A percentile compares a stretch with the other conserved stretches of the same genome.
Conservation (phyloP, 2,888 invertebrate species). For the Cloeon dipterum region DNA sequence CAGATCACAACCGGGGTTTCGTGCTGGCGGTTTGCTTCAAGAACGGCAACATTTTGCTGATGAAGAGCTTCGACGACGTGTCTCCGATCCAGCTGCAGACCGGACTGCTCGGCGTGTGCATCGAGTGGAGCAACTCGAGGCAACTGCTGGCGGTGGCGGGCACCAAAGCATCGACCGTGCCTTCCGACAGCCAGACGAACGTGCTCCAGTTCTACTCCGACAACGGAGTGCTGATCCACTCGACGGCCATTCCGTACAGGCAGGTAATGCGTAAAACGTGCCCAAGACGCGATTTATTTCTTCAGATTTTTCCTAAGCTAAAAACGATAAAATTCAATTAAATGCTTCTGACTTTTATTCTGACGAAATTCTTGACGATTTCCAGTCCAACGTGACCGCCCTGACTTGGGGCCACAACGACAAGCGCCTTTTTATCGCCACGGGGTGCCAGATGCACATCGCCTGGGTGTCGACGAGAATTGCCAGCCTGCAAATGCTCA, state of each 20-base stretch:
- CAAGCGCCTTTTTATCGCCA: slow-evolving; percentile 78
- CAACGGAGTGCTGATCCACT: slow-evolving; percentile 57
- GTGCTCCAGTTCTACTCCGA: slow-evolving; percentile 81
- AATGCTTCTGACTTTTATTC: not conserved
- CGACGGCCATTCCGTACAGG: slow-evolving; percentile 51
- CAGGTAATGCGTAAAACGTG: slow-evolving; percentile 24
- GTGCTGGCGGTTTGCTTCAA: slow-evolving; percentile 72
- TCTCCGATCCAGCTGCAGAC: slow-evolving; percentile 71
- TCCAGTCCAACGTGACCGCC: slow-evolving; percentile 70
- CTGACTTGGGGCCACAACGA: slow-evolving; percentile 98
- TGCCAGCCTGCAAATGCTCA: slow-evolving; percentile 73
- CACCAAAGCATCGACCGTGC: slow-evolving; percentile 17
- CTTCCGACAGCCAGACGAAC: slow-evolving; percentile 26
- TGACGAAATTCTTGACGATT: no score
- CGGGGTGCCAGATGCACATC: slow-evolving; percentile 76
- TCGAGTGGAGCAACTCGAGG: slow-evolving; percentile 94
- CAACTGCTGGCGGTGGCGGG: slow-evolving; percentile 84
- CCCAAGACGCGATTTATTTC: not conserved
- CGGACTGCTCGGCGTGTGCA: slow-evolving; percentile 48
- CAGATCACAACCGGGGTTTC: slow-evolving; percentile 35
- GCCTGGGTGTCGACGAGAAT: slow-evolving; percentile 83
- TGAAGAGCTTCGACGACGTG: slow-evolving; percentile 83
- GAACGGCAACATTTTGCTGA: slow-evolving; percentile 71
- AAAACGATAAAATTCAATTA: no score
- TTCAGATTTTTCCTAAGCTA: not conserved